Conservation (phyloP, 1,140 invertebrate species). For the Conus betulinus region DNA sequence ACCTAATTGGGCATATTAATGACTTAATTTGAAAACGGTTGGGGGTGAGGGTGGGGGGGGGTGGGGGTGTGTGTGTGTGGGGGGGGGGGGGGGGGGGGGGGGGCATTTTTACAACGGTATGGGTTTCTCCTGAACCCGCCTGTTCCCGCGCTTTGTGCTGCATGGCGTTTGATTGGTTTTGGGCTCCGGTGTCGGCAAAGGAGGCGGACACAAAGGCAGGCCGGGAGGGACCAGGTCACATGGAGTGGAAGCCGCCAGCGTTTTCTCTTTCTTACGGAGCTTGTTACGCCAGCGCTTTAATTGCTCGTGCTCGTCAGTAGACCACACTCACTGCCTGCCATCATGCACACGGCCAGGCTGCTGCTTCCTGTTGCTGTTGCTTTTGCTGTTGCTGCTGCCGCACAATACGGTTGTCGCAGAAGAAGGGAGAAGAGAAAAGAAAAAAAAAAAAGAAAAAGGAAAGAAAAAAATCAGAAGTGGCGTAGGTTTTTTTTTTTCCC, state of each 20-base stretch:
- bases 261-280: background rate
- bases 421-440: too few species aligned
- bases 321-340: background rate
- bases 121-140: background rate
- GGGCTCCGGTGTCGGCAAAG: background rate
- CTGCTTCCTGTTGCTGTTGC: too few species aligned
- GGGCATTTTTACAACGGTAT: background rate
- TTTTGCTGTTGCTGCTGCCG: too few species aligned
- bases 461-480: too few species aligned
- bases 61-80: too few species aligned
- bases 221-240: background rate
- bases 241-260: background rate
- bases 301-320: background rate
- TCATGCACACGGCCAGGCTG: background rate
- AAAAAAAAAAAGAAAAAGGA: too few species aligned
- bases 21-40: slow-evolving; percentile 29
- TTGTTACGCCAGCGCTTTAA: slow-evolving; percentile 4
- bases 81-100: too few species aligned
- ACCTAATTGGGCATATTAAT: slow-evolving; percentile 41
- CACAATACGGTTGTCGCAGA: too few species aligned
- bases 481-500: background rate
- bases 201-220: background rate
- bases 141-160: background rate
- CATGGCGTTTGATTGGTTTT: slow-evolving; percentile 6
- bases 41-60: too few species aligned